Conservation (phyloP, 2,888 invertebrate species). For the Hemithea aestivaria region DNA sequence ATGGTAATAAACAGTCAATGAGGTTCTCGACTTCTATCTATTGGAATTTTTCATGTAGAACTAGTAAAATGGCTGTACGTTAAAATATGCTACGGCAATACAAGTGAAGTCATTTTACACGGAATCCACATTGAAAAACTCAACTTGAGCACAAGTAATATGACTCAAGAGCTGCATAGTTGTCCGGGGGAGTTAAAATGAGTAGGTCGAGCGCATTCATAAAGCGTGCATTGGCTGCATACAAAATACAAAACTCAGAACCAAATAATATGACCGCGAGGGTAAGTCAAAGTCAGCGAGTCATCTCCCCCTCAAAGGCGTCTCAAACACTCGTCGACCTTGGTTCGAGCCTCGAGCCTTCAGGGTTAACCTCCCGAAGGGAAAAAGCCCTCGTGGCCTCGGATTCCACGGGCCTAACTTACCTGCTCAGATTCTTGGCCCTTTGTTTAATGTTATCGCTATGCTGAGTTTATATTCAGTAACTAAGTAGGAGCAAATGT, state of each 20-base stretch:
- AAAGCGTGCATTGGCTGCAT: conserved; percentile 57
- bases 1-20: too few relatives aligned
- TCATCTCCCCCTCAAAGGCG: conserved; percentile 60
- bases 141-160: too few relatives aligned
- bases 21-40: too few relatives aligned
- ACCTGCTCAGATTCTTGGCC: conserved; percentile 47
- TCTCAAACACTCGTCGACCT: conserved; percentile 60
- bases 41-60: too few relatives aligned
- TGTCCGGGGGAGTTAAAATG: conserved; percentile 19
- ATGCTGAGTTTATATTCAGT: conserved; percentile 25
- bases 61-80: too few relatives aligned
- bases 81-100: too few relatives aligned
- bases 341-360: conserved; percentile 47
- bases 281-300: conserved; percentile 65
- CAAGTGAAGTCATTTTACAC: too few relatives aligned
- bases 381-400: conserved; percentile 52
- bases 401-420: conserved; percentile 49
- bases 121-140: too few relatives aligned
- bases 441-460: conserved; percentile 41
- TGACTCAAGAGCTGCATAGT: conserved; percentile 12
- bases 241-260: conserved; percentile 44
- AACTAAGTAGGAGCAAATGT: too few relatives aligned
- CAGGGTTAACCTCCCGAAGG: conserved; percentile 62
- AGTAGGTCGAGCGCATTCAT: conserved; percentile 36
- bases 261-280: conserved; percentile 48